Conservation (phyloP, 2,888 invertebrate species). For the Therioaphis trifolii region DNA sequence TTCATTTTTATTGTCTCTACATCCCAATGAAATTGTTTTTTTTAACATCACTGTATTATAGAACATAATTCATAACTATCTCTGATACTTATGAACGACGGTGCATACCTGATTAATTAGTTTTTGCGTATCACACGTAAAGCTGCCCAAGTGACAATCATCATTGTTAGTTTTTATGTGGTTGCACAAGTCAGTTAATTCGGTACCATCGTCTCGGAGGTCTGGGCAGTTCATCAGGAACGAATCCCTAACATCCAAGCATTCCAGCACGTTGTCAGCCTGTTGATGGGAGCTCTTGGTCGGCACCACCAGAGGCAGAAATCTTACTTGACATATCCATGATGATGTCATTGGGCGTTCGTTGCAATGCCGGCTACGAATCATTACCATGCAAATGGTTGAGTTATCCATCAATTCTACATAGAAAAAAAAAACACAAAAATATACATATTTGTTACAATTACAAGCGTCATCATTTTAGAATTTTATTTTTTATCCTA, state of each 20-base stretch:
- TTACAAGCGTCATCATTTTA: too few relatives aligned
- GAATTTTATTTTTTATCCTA: too few relatives aligned
- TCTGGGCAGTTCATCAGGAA: conserved; percentile 43
- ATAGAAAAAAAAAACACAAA: neutral
- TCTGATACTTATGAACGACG: neutral
- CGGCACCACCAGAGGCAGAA: conserved; percentile 49
- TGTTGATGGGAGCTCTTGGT: conserved; percentile 2
- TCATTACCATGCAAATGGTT: conserved; percentile 38
- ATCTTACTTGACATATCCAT: conserved; percentile 54
- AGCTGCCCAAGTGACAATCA: conserved; percentile 23
- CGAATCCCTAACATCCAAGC: conserved; percentile 31
- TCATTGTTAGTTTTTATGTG: conserved; percentile 48
- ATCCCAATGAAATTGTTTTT: too few relatives aligned
- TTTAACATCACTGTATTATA: too few relatives aligned
- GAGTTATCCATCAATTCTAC: conserved; percentile 18
- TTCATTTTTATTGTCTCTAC: too few relatives aligned
- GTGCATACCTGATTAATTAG: conserved; percentile 38
- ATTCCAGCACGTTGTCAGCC: conserved; percentile 38
- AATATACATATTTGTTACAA: neutral
- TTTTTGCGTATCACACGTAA: conserved; percentile 20
- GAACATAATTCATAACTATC: too few relatives aligned
- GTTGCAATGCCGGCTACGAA: conserved; percentile 42
- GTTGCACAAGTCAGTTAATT: conserved; percentile 42
- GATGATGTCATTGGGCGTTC: conserved; percentile 47
- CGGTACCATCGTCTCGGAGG: conserved; percentile 30